These are phyloP conservation scores for Platorchestia sp. DNA, from an alignment of 1,140 invertebrate species.

Conservation along the genomic window DNA sequence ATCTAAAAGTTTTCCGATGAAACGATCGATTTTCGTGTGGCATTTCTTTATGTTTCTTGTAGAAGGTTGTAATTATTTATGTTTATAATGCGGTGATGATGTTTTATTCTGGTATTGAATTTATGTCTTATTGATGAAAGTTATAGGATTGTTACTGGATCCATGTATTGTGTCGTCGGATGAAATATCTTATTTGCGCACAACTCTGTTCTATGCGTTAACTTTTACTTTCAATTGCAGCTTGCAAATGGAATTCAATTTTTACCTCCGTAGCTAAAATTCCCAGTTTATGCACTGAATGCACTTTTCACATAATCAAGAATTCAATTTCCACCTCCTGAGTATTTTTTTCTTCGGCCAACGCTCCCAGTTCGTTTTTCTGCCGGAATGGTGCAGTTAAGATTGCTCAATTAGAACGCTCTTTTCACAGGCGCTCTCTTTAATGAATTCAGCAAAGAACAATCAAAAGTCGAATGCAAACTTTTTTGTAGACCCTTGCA, in stretches of 20 bases:
- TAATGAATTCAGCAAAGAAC: slow-evolving; percentile 53
- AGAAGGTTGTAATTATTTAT: background rate
- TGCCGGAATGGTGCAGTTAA: background rate
- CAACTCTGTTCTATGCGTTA: no score
- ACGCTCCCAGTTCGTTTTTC: background rate
- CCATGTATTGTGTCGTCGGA: no score
- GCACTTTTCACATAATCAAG: background rate
- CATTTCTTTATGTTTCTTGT: background rate
- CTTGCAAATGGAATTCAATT: no score
- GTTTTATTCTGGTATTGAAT: no score
- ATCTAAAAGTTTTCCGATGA: background rate
- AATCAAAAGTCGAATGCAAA: slow-evolving; percentile 55
- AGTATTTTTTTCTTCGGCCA: background rate
- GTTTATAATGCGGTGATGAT: background rate
- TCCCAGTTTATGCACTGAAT: background rate
- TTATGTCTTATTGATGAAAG: no score
- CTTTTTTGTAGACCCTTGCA: slow-evolving; percentile 36
- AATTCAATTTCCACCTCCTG: background rate
- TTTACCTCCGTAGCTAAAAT: no score
- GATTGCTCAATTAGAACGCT: slow-evolving; percentile 32
- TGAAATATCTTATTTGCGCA: no score
- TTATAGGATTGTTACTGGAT: no score
- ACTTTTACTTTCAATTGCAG: no score
- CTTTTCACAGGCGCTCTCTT: slow-evolving; percentile 32
- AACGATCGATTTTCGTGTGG: background rate